phyloP scores from a whole-genome alignment of 2,888 invertebrate genomes.

The Aleiodes alternator region DNA sequence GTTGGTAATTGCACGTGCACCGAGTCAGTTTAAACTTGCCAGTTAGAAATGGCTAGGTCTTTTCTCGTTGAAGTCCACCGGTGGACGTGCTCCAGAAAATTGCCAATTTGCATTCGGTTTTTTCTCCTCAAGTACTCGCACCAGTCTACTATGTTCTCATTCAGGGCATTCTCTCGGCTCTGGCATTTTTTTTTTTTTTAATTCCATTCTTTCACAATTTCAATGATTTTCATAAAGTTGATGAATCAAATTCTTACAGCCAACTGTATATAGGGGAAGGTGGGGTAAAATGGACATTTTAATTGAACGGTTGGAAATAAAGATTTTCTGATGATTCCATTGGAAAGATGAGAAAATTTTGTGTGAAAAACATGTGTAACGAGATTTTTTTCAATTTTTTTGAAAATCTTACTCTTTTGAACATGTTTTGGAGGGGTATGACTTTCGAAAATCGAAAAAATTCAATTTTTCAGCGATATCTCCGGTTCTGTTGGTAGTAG shows the following conservation, averaged over 20 bases:
- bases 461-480: too few relatives aligned
- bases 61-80: conserved; percentile 16
- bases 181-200: conserved; percentile 6
- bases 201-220: neutral
- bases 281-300: too few relatives aligned
- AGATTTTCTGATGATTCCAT: too few relatives aligned
- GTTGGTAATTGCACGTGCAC: conserved; percentile 47
- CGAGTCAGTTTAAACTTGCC: conserved; percentile 42
- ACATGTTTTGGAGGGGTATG: neutral
- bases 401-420: too few relatives aligned
- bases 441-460: too few relatives aligned
- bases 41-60: conserved; percentile 29
- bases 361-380: too few relatives aligned
- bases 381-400: too few relatives aligned
- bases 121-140: conserved; percentile 42
- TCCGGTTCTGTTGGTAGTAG: too few relatives aligned
- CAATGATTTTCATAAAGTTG: neutral
- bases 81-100: conserved; percentile 51
- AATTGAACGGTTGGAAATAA: too few relatives aligned
- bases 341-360: too few relatives aligned
- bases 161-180: conserved; percentile 28
- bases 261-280: neutral
- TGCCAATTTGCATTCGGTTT: conserved; percentile 56
- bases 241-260: conserved; percentile 1
- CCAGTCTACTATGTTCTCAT: conserved; percentile 27